A percentile compares a stretch with the other conserved stretches of the same genome.
Conservation (phyloP, 2,113 vertebrate species). For the Chamaea fasciata region DNA sequence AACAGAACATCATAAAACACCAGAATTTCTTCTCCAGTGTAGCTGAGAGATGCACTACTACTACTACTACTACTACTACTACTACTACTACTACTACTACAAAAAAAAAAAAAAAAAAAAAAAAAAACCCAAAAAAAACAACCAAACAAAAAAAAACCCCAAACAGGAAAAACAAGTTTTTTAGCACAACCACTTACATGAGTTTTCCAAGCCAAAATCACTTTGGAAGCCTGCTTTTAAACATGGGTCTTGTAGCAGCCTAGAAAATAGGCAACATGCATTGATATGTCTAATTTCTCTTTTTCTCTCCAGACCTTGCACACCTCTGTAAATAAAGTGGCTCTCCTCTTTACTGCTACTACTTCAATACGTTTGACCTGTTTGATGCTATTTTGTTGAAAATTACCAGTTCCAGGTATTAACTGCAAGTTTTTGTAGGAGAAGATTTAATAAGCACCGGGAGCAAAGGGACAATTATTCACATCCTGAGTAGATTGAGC, state of each 20-base stretch:
- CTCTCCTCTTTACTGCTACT: not conserved
- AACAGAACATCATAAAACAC: accelerated
- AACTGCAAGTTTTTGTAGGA: not conserved
- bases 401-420: not conserved
- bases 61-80: no score
- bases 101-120: no score
- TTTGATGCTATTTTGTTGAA: not conserved
- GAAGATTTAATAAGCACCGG: not conserved
- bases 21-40: not conserved
- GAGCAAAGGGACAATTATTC: not conserved
- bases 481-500: not conserved
- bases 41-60: not conserved
- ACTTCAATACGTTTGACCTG: not conserved
- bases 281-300: not conserved
- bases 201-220: not conserved
- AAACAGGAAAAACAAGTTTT: not conserved
- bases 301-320: not conserved
- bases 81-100: no score
- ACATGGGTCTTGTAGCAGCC: not conserved
- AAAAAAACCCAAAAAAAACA: no score
- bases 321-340: not conserved
- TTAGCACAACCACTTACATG: not conserved
- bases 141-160: no score
- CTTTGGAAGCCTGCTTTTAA: not conserved
- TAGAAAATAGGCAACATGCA: not conserved